Conservation (phyloP, 1,140 invertebrate genomes). For the Rhopalosiphum padi region DNA sequence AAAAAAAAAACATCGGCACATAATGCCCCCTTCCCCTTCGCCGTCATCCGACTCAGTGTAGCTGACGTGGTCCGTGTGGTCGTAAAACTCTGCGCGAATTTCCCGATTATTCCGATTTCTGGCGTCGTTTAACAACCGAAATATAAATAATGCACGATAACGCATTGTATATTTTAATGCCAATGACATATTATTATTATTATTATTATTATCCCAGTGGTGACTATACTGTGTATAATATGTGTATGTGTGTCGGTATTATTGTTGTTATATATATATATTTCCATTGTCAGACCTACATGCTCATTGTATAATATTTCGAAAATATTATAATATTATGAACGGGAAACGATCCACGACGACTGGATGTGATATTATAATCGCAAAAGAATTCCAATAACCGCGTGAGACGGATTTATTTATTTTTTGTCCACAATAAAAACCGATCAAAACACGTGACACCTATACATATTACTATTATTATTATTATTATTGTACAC, state of each 20-base stretch:
- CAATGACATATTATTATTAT: neutral
- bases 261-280: neutral
- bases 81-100: neutral
- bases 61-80: neutral
- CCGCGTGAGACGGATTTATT: neutral
- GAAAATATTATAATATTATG: conserved; percentile 6
- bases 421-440: neutral
- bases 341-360: neutral
- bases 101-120: neutral
- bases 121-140: neutral
- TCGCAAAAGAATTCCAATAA: neutral
- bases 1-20: neutral
- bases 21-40: neutral
- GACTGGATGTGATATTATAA: neutral
- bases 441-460: conserved; percentile 5
- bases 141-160: neutral
- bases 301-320: neutral
- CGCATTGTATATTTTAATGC: neutral
- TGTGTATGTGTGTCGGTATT: neutral
- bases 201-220: neutral
- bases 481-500: neutral
- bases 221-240: neutral
- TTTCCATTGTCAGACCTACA: neutral
- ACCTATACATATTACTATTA: neutral
- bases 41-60: neutral